Evolutionary conservation across 2,888 invertebrate species (phyloP).

Genomic region (Dryobotodes eremita): DNA sequence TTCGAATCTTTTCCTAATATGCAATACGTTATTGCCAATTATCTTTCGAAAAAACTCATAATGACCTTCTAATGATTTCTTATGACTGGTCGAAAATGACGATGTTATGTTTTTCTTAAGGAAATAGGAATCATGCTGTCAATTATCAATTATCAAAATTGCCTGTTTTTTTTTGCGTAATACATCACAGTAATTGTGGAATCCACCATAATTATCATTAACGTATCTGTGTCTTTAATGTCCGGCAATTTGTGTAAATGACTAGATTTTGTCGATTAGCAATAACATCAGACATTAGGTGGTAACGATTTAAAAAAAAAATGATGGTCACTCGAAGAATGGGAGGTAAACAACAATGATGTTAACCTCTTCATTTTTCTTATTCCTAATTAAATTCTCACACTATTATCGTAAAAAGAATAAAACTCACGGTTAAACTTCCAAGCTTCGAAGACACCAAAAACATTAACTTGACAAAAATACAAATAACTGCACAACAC

Average conservation of each 20-base stretch:
- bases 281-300: slow-evolving; percentile 38
- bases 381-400: slow-evolving; percentile 30
- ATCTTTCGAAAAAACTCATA: slow-evolving; percentile 31
- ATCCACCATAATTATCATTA: slow-evolving; percentile 57
- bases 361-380: slow-evolving; percentile 2
- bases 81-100: too few species aligned
- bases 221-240: slow-evolving; percentile 42
- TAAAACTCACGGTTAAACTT: slow-evolving; percentile 50
- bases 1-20: slow-evolving; percentile 37
- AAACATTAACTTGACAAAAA: slow-evolving; percentile 58
- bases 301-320: slow-evolving; percentile 38
- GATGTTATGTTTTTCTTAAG: neutral
- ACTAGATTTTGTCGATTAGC: slow-evolving; percentile 56
- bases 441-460: slow-evolving; percentile 34
- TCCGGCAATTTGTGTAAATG: slow-evolving; percentile 53
- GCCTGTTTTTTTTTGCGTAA: slow-evolving; percentile 26
- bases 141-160: slow-evolving; percentile 33
- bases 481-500: slow-evolving; percentile 70
- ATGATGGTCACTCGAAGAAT: slow-evolving; percentile 52
- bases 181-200: slow-evolving; percentile 37
- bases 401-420: slow-evolving; percentile 17
- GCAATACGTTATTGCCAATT: slow-evolving; percentile 24
- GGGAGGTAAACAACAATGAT: slow-evolving; percentile 51
- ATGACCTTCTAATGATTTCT: slow-evolving; percentile 9
- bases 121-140: neutral